A percentile compares a stretch with the other conserved stretches of the same genome.
phyloP scores from a whole-genome alignment of 2,797 vertebrate genomes.

The Mareca strepera region DNA sequence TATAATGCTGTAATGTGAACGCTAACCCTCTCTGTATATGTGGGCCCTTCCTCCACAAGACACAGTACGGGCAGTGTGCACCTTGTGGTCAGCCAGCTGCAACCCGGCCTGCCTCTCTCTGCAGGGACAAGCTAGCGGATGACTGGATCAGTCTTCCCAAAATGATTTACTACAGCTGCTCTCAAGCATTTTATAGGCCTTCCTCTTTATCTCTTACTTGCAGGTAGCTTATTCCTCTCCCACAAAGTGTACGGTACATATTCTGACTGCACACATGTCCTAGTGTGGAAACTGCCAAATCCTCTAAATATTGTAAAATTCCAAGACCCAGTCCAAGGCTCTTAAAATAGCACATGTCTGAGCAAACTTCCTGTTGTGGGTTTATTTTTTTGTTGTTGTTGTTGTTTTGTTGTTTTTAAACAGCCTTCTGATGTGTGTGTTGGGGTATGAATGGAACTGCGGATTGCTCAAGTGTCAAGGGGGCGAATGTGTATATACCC shows the following conservation, averaged over 20 bases:
- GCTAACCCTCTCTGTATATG: rapidly evolving
- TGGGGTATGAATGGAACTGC: slow-evolving; percentile 25
- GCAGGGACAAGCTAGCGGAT: neutral
- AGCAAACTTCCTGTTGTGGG: slow-evolving; percentile 68
- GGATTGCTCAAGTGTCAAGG: slow-evolving; percentile 35
- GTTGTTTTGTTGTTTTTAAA: neutral
- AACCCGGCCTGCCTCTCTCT: neutral
- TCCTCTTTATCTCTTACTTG: neutral
- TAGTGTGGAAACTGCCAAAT: slow-evolving; percentile 62
- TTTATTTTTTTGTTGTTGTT: neutral
- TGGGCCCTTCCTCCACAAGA: neutral
- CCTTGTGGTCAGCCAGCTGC: neutral
- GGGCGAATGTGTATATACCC: slow-evolving; percentile 20
- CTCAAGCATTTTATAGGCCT: slow-evolving; percentile 5
- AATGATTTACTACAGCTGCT: neutral
- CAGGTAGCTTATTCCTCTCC: neutral
- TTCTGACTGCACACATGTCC: neutral
- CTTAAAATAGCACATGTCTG: slow-evolving; percentile 72
- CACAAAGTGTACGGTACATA: rapidly evolving
- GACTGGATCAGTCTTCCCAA: neutral
- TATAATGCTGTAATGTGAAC: neutral
- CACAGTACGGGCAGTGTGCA: rapidly evolving
- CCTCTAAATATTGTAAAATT: slow-evolving; percentile 75
- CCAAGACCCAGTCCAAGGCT: slow-evolving; percentile 66
- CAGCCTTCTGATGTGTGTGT: slow-evolving; percentile 40